Conservation (phyloP, 2,797 vertebrate species). For the Trichosurus vulpecula region DNA sequence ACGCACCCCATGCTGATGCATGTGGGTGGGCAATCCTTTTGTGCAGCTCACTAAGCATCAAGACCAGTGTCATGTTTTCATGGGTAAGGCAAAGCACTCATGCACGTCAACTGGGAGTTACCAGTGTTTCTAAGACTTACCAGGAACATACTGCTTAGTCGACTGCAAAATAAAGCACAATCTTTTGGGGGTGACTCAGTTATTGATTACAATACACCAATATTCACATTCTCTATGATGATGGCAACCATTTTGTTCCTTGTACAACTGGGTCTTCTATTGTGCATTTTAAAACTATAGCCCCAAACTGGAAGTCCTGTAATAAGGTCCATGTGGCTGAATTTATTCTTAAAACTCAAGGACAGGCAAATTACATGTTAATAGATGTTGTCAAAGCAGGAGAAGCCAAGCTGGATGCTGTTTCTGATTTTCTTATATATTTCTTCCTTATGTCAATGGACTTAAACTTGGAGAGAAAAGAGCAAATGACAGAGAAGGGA, state of each 20-base stretch:
- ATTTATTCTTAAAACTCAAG: not conserved
- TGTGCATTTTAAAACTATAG: not conserved
- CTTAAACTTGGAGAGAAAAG: conserved; percentile 1
- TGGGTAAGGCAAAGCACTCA: conserved; percentile 77
- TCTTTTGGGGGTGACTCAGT: conserved; percentile 75
- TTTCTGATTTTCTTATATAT: conserved; percentile 16
- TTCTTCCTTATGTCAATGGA: not conserved
- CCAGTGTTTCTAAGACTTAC: conserved; percentile 71
- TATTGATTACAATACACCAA: conserved; percentile 56
- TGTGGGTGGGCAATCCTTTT: conserved; percentile 13
- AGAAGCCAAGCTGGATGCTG: not conserved
- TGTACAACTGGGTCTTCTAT: conserved; percentile 33
- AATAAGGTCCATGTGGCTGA: not conserved
- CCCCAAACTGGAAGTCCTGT: not conserved
- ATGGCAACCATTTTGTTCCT: conserved; percentile 43
- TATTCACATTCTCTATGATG: conserved; percentile 57
- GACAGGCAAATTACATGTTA: not conserved
- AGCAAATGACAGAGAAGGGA: not conserved
- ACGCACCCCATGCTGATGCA: conserved; percentile 72
- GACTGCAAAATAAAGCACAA: conserved; percentile 81
- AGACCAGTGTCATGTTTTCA: conserved; percentile 58
- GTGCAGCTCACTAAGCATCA: conserved; percentile 63
- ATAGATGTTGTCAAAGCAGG: not conserved
- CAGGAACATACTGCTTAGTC: conserved; percentile 81
- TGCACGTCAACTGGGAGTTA: conserved; percentile 68